These are phyloP conservation scores for Scaptomyza reducta DNA, from an alignment of 2,888 invertebrate species.

Conservation along the genomic window DNA sequence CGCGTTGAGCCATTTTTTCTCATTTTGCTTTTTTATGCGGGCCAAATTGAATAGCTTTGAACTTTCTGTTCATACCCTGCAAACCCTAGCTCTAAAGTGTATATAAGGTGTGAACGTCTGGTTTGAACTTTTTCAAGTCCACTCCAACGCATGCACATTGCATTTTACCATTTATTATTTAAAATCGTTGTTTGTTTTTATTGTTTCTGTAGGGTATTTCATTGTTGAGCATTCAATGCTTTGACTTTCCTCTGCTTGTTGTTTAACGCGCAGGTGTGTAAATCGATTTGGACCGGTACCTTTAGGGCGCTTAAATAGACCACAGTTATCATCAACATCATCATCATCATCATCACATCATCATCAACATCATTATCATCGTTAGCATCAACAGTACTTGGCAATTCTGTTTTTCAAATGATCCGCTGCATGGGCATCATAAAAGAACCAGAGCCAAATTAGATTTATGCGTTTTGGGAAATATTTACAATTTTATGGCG, in stretches of 20 bases:
- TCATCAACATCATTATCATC: slow-evolving; percentile 22
- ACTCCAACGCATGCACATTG: neutral
- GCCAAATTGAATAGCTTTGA: slow-evolving; percentile 66
- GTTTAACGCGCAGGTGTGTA: slow-evolving; percentile 62
- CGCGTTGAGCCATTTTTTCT: slow-evolving; percentile 50
- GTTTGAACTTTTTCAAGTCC: neutral
- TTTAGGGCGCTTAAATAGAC: slow-evolving; percentile 57
- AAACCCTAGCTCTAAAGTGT: neutral
- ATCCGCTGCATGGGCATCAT: slow-evolving; percentile 48
- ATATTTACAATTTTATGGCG: slow-evolving; percentile 53
- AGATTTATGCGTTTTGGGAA: slow-evolving; percentile 66
- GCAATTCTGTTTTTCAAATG: slow-evolving; percentile 54
- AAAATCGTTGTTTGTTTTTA: neutral
- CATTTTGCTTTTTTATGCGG: slow-evolving; percentile 68
- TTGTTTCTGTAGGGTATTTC: slow-evolving; percentile 21
- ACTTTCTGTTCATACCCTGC: slow-evolving; percentile 51
- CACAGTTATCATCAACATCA: slow-evolving; percentile 45
- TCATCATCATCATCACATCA: slow-evolving; percentile 37
- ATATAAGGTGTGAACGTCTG: neutral
- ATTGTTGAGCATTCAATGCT: neutral
- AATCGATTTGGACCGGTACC: slow-evolving; percentile 68
- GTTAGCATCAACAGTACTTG: slow-evolving; percentile 32
- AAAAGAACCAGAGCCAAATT: slow-evolving; percentile 67
- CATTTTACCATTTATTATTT: neutral
- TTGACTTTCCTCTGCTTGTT: neutral